phyloP scores from a whole-genome alignment of 2,113 vertebrate species.

The Actenoides hombroni region DNA sequence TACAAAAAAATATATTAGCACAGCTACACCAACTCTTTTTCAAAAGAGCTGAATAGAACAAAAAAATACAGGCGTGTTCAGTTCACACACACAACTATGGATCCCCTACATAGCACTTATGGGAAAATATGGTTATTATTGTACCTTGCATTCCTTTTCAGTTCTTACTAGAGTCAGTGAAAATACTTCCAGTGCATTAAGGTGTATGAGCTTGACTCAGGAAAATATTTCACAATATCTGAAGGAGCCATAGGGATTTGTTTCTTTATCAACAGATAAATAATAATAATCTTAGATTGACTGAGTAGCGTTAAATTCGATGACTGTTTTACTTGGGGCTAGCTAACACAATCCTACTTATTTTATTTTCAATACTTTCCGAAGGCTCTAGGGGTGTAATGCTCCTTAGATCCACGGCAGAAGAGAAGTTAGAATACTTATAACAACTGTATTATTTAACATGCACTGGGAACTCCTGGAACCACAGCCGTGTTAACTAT shows the following conservation, averaged over 20 bases:
- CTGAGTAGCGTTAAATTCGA: not conserved
- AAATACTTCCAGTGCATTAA: not conserved
- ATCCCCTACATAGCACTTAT: not conserved
- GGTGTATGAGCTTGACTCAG: not conserved
- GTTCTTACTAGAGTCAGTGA: not conserved
- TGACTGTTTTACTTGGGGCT: not conserved
- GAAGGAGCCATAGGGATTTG: not conserved
- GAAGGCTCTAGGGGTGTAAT: not conserved
- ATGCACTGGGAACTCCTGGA: not conserved
- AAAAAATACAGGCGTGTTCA: not conserved
- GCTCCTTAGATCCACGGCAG: not conserved
- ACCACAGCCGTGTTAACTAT: not conserved
- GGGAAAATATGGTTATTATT: not conserved
- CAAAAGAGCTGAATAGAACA: not conserved
- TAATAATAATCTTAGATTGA: not conserved
- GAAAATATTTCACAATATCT: not conserved
- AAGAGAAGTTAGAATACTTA: not conserved
- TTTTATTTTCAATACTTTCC: not conserved
- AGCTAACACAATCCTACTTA: not conserved
- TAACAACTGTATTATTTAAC: not conserved
- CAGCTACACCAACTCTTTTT: not conserved
- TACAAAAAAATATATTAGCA: not conserved
- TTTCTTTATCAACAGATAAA: not conserved
- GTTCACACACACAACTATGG: not conserved
- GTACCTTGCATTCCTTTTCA: not conserved